phyloP scores from a whole-genome alignment of 2,797 vertebrate genomes.

The Onychomys torridus region DNA sequence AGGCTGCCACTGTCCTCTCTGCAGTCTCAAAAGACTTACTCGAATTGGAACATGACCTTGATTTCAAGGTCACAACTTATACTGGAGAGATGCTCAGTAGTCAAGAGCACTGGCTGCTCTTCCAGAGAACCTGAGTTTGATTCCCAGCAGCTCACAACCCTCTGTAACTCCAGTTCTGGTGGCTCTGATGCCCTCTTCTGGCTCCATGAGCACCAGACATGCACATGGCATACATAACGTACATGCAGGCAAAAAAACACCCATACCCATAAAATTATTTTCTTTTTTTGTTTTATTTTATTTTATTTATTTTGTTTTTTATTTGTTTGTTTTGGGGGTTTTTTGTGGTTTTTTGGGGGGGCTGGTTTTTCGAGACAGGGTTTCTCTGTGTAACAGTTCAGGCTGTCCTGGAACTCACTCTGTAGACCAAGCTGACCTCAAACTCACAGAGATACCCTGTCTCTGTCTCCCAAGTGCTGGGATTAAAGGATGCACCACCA shows the following conservation, averaged over 20 bases:
- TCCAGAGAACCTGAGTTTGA: not conserved
- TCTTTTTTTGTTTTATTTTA: too few species aligned
- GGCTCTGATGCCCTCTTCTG: not conserved
- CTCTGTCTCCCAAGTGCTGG: not conserved
- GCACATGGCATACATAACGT: not conserved
- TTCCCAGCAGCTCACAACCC: not conserved
- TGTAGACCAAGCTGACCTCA: not conserved
- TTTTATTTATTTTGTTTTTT: too few species aligned
- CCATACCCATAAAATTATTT: not conserved
- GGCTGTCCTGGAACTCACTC: not conserved
- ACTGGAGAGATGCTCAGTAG: not conserved
- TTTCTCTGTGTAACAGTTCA: not conserved
- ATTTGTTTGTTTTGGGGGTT: too few species aligned
- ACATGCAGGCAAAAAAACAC: not conserved
- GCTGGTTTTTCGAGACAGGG: not conserved
- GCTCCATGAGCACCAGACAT: not conserved
- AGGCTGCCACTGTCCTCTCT: not conserved
- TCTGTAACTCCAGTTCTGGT: not conserved
- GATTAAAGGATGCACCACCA: not conserved
- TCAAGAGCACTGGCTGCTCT: not conserved
- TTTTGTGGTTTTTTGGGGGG: too few species aligned
- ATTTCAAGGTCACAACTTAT: not conserved
- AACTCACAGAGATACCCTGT: not conserved
- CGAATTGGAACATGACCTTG: not conserved
- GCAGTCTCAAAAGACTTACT: not conserved